Conservation (phyloP, 2,888 invertebrate genomes). For the Kuschelorhynchus macadamiae region DNA sequence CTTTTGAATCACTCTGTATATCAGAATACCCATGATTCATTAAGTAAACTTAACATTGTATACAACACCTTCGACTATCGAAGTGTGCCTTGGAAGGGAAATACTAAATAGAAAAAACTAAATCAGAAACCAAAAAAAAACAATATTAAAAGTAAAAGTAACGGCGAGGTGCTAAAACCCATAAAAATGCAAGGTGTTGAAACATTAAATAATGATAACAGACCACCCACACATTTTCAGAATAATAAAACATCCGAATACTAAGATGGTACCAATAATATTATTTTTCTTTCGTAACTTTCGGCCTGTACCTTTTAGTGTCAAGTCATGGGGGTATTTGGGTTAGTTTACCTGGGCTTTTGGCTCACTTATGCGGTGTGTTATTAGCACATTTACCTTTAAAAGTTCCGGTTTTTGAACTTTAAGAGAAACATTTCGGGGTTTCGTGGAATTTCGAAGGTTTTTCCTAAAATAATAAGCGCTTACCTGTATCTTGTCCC, state of each 20-base stretch:
- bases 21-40: too few relatives aligned
- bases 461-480: conserved; percentile 23
- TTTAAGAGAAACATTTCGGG: neutral
- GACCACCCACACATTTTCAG: neutral
- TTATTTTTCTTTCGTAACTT: conserved; percentile 32
- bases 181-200: too few relatives aligned
- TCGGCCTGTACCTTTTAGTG: conserved; percentile 18
- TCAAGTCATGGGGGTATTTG: conserved; percentile 21
- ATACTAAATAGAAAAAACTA: too few relatives aligned
- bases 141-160: too few relatives aligned
- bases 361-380: neutral
- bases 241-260: conserved; percentile 23
- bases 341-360: conserved; percentile 31
- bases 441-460: conserved; percentile 20
- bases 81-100: too few relatives aligned
- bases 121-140: too few relatives aligned
- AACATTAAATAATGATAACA: too few relatives aligned
- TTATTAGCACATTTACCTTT: conserved; percentile 5
- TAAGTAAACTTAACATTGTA: too few relatives aligned
- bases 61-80: too few relatives aligned
- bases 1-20: too few relatives aligned
- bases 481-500: neutral
- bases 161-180: too few relatives aligned
- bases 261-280: conserved; percentile 23
- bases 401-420: too few relatives aligned